These are phyloP conservation scores for Arion vulgaris DNA, from an alignment of 1,140 invertebrate species.

Conservation along the genomic window DNA sequence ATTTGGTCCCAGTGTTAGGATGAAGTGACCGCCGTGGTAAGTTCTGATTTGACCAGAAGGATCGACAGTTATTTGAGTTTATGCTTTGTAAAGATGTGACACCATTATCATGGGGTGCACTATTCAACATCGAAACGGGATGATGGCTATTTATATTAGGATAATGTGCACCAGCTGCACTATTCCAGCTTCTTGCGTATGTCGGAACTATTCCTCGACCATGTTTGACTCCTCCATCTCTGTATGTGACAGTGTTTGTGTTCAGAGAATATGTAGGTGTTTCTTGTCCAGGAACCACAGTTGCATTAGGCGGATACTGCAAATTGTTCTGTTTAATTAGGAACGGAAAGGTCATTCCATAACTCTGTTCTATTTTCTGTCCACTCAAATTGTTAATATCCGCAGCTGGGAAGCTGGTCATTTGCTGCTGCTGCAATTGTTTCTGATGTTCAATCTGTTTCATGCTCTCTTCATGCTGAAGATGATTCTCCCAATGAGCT, in stretches of 20 bases:
- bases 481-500: slow-evolving; percentile 67
- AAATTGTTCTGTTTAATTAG: slow-evolving; percentile 19
- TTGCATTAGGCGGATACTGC: slow-evolving; percentile 47
- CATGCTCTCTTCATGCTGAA: slow-evolving; percentile 69
- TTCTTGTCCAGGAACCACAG: slow-evolving; percentile 41
- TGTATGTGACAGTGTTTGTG: slow-evolving; percentile 4
- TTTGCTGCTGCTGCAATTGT: slow-evolving; percentile 9
- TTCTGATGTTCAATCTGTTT: slow-evolving; percentile 52
- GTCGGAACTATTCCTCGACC: neutral
- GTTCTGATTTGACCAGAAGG: slow-evolving; percentile 52
- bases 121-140: neutral
- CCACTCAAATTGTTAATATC: neutral
- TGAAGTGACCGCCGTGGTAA: slow-evolving; percentile 56
- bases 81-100: neutral
- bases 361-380: neutral
- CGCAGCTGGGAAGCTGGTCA: slow-evolving; percentile 8
- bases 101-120: neutral
- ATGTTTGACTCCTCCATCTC: slow-evolving; percentile 25
- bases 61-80: slow-evolving; percentile 2
- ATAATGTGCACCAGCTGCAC: neutral
- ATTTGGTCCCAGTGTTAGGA: slow-evolving; percentile 20
- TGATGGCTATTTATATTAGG: neutral
- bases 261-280: slow-evolving; percentile 29
- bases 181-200: slow-evolving; percentile 24
- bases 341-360: slow-evolving; percentile 5